These are phyloP conservation scores for Anagrus nilaparvatae DNA, from an alignment of 1,140 invertebrate species.

Conservation along the genomic window DNA sequence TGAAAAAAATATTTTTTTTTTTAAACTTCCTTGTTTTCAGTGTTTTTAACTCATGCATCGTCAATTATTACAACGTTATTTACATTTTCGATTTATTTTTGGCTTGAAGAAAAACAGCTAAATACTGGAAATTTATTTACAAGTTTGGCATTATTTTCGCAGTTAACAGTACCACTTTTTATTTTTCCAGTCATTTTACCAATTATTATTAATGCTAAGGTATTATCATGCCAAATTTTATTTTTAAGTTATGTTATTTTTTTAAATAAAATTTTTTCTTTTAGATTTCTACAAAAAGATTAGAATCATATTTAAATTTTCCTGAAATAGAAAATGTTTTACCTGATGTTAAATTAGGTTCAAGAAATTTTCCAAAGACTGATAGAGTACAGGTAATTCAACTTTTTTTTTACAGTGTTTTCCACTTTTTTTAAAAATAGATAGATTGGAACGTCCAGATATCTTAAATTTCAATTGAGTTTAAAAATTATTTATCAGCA, in stretches of 20 bases:
- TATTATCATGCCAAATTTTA: no score
- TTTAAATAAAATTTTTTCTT: slow-evolving; percentile 23
- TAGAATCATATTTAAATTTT: slow-evolving; percentile 55
- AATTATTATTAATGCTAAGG: slow-evolving; percentile 64
- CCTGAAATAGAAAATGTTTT: slow-evolving; percentile 53
- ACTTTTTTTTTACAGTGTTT: no score
- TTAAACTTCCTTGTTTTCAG: slow-evolving; percentile 37
- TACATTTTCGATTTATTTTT: slow-evolving; percentile 55
- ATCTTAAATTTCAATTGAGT: no score
- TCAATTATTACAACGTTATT: slow-evolving; percentile 62
- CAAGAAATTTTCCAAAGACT: not conserved
- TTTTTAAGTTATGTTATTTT: no score
- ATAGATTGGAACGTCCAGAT: no score
- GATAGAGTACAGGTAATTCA: no score
- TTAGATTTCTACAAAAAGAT: slow-evolving; percentile 55
- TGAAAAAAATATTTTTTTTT: slow-evolving; percentile 5
- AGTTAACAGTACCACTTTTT: slow-evolving; percentile 65
- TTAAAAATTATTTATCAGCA: no score
- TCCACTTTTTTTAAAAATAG: slow-evolving; percentile 2
- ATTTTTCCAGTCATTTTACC: slow-evolving; percentile 71
- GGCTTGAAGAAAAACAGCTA: slow-evolving; percentile 46
- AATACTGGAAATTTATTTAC: slow-evolving; percentile 64
- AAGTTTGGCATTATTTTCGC: slow-evolving; percentile 68
- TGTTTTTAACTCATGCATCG: slow-evolving; percentile 63
- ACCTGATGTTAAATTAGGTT: slow-evolving; percentile 28